Evolutionary conservation across 1,140 invertebrate species (phyloP).

Genomic region (Diprion similis): DNA sequence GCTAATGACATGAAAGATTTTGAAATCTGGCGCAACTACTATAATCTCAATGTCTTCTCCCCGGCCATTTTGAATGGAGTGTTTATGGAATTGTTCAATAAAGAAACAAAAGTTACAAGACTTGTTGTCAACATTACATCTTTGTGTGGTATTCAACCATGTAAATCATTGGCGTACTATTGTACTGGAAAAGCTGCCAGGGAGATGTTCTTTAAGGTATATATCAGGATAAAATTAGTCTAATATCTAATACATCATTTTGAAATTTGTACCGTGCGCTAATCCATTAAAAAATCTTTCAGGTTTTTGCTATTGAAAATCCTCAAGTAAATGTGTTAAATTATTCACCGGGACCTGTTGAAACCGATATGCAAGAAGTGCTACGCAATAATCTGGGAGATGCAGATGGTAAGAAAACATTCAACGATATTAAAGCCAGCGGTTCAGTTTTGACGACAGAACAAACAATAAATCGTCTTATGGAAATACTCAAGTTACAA

Average conservation of each 20-base stretch:
- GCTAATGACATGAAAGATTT: constrained; percentile 68
- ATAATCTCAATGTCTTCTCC: constrained; percentile 81
- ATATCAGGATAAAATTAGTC: neutral
- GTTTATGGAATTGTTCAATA: constrained; percentile 70
- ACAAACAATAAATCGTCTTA: constrained; percentile 77
- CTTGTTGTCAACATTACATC: constrained; percentile 90
- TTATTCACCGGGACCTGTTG: constrained; percentile 93
- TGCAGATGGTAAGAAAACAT: constrained; percentile 66
- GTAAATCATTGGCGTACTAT: constrained; percentile 80
- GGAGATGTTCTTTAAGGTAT: constrained; percentile 87
- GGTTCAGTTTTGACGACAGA: constrained; percentile 77
- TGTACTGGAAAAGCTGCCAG: constrained; percentile 89
- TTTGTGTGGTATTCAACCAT: constrained; percentile 77
- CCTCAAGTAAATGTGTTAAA: constrained; percentile 79
- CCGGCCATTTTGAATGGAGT: constrained; percentile 78
- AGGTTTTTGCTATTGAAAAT: constrained; percentile 81
- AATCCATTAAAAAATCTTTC: constrained; percentile 19
- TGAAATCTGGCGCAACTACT: constrained; percentile 71
- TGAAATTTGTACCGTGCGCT: constrained; percentile 9
- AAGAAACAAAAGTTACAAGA: constrained; percentile 54
- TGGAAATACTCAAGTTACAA: constrained; percentile 73
- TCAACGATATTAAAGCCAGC: constrained; percentile 64
- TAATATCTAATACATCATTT: constrained; percentile 10
- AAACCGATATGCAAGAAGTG: constrained; percentile 87
- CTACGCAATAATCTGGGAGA: constrained; percentile 68